Evolutionary conservation across 2,888 invertebrate species (phyloP).

Genomic region (Catocala nupta): DNA sequence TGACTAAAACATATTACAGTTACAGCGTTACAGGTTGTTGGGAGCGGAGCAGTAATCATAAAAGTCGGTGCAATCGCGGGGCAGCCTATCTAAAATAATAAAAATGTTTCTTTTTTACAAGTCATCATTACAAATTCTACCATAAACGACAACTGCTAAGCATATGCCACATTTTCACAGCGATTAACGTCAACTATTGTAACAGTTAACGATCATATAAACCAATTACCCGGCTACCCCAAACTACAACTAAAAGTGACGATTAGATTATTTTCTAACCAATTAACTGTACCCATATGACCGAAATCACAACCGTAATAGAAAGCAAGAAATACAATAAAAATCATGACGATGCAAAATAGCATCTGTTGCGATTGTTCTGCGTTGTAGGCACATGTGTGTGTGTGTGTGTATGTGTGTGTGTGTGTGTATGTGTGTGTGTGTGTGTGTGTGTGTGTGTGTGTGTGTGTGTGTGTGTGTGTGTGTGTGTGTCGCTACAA

Average conservation of each 20-base stretch:
- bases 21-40: too few species aligned
- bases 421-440: neutral
- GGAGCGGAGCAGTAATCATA: too few species aligned
- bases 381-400: neutral
- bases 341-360: conserved; percentile 38
- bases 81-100: too few species aligned
- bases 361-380: conserved; percentile 47
- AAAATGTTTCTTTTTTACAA: too few species aligned
- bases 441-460: neutral
- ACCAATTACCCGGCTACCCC: neutral
- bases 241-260: conserved; percentile 3
- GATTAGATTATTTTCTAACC: conserved; percentile 9
- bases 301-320: conserved; percentile 15
- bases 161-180: too few species aligned
- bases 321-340: conserved; percentile 46
- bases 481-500: neutral
- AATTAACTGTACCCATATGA: conserved; percentile 19
- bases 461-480: neutral
- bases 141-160: too few species aligned
- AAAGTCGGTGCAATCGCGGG: too few species aligned
- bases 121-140: too few species aligned
- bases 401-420: neutral
- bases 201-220: too few species aligned
- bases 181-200: too few species aligned
- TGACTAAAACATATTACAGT: too few species aligned